Conservation (phyloP, 2,888 invertebrate genomes). For the Eledone cirrhosa region DNA sequence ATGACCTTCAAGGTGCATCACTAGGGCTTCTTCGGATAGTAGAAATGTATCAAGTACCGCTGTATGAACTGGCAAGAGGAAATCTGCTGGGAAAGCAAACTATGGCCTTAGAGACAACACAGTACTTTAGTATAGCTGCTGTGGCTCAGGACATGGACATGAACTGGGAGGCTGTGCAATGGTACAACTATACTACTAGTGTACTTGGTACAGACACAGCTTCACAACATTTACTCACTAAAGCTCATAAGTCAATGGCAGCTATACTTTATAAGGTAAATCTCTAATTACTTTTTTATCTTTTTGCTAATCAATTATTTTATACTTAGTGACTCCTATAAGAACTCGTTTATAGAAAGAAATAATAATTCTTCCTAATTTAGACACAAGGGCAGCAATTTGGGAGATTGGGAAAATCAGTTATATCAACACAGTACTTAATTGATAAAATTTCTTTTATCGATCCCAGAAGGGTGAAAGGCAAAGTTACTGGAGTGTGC, state of each 20-base stretch:
- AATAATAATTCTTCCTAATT: no score
- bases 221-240: background rate
- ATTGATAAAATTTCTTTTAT: no score
- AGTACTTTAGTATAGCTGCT: background rate
- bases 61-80: slow-evolving; percentile 8
- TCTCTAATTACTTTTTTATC: background rate
- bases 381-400: no score
- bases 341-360: no score
- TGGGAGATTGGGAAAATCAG: no score
- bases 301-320: background rate
- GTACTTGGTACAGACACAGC: no score
- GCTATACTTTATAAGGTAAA: slow-evolving; percentile 18
- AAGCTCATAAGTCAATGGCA: background rate
- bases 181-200: slow-evolving; percentile 21
- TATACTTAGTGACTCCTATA: no score
- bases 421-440: no score
- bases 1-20: slow-evolving; percentile 16
- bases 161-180: slow-evolving; percentile 17
- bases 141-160: slow-evolving; percentile 19
- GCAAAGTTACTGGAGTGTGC: no score
- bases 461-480: no score
- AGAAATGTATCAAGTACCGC: slow-evolving; percentile 1
- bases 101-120: background rate
- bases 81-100: background rate
- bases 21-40: slow-evolving; percentile 15